phyloP scores from a whole-genome alignment of 1,140 invertebrate species.

The Coenobita brevimanus region DNA sequence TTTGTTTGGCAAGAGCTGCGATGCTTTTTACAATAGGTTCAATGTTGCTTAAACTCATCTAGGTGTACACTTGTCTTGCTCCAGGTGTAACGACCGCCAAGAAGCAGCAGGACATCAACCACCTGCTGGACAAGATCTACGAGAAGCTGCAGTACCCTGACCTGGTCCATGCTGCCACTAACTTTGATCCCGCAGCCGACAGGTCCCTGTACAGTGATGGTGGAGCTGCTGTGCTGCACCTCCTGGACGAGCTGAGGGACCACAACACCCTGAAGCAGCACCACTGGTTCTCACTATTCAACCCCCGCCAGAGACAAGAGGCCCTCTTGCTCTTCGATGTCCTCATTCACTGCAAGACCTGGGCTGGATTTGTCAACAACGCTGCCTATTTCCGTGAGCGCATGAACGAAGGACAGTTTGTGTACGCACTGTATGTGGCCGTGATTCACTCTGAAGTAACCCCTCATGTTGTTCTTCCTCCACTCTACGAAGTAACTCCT shows the following conservation, averaged over 20 bases:
- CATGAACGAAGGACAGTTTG: conserved; percentile 71
- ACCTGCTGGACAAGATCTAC: conserved; percentile 45
- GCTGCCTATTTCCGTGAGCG: conserved; percentile 65
- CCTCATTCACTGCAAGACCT: conserved; percentile 40
- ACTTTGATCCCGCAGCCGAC: conserved; percentile 32
- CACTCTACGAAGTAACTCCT: conserved; percentile 70
- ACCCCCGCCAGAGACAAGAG: conserved; percentile 57
- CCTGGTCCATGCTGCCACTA: conserved; percentile 21
- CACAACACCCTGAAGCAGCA: conserved; percentile 20
- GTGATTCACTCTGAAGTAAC: conserved; percentile 66
- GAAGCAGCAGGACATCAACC: conserved; percentile 55
- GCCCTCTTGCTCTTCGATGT: conserved; percentile 62
- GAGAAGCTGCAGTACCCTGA: conserved; percentile 5
- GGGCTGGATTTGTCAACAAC: conserved; percentile 42
- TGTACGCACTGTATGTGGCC: conserved; percentile 68
- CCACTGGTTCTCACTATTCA: conserved; percentile 66
- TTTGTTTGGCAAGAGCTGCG: too few species aligned
- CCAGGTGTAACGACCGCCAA: too few species aligned
- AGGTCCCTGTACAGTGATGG: conserved; percentile 26
- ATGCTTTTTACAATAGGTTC: too few species aligned
- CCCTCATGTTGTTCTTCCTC: conserved; percentile 74
- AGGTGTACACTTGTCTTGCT: too few species aligned
- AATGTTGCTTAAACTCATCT: too few species aligned
- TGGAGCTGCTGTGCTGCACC: conserved; percentile 39
- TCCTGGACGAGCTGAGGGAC: conserved; percentile 43